Evolutionary conservation across 2,888 invertebrate genomes (phyloP).

Genomic region (Macroteleia sp.): DNA sequence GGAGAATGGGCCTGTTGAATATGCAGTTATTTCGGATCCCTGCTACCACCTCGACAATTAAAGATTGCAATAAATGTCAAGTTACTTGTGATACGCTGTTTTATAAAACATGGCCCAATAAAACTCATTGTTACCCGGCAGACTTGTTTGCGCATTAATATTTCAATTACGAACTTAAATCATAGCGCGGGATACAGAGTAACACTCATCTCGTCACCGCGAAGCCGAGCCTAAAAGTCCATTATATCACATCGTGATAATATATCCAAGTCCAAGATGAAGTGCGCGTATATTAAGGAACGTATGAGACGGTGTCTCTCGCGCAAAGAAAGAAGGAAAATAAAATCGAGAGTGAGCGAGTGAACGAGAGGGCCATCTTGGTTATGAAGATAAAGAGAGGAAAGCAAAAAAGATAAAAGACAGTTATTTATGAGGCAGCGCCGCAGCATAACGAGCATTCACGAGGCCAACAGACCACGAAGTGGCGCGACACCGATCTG

Average conservation of each 20-base stretch:
- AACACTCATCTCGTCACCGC: constrained; percentile 47
- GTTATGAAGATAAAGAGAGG: constrained; percentile 37
- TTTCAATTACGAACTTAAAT: constrained; percentile 64
- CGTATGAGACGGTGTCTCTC: constrained; percentile 29
- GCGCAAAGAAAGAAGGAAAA: constrained; percentile 52
- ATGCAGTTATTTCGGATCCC: constrained; percentile 17
- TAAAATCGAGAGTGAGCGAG: constrained; percentile 62
- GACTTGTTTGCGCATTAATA: constrained; percentile 56
- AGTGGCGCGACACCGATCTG: constrained; percentile 77
- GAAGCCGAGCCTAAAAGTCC: constrained; percentile 54
- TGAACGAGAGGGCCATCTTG: constrained; percentile 41
- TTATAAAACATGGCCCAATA: constrained; percentile 52
- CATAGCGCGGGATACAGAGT: constrained; percentile 45
- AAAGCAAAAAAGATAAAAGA: constrained; percentile 65
- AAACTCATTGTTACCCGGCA: constrained; percentile 49
- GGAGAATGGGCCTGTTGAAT: constrained; percentile 26
- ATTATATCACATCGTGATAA: constrained; percentile 58
- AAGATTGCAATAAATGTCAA: constrained; percentile 49
- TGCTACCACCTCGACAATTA: constrained; percentile 50
- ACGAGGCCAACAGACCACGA: constrained; percentile 76
- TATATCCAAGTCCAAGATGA: constrained; percentile 51
- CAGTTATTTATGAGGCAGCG: constrained; percentile 81
- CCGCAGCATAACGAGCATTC: constrained; percentile 77
- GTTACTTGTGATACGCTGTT: constrained; percentile 33
- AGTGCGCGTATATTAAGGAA: constrained; percentile 58